Base-by-base conservation (phyloP, 1,140 invertebrate genomes). In the Drosophila mojavensis region DNA sequence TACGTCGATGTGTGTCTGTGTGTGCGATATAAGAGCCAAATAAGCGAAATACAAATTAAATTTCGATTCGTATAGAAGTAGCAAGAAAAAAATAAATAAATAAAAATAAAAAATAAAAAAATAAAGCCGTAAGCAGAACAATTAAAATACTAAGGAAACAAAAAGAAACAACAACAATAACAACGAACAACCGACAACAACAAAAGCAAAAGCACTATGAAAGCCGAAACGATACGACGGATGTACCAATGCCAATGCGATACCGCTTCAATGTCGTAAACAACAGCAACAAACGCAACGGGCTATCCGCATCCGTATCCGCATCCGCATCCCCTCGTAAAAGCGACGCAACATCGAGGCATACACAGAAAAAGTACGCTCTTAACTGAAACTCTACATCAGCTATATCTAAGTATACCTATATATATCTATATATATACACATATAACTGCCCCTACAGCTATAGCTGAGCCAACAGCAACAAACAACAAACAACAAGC, bases 181-280 rank as follows among this genome's bases (percentile, higher is more conserved):
- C 45, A 69, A 56, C 54, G 33, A 64, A 41, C 47, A 48, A 55
- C 6, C 33, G 10, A 43, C 30, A 50, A 33, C 47, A 67, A 15
- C 47, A 55, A 53, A 41, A 20, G 17, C 26, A 26, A 75, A 64
- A 17, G 17, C 39, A 66, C 75, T 80, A 84, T 70, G 81, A 86
- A 77, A 74, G 78, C 56, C 78, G 64, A 72, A 73, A 84, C 75
- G 79, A 85, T 81, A 79, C 75, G 75, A 82, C 72, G 64, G 66
- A 70, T 75, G 67, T 59, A 33, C 59, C 53, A 64, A 51, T 47
- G 60, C 59, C 53, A 64, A 45, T 47, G 60, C 51, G 48, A 20
- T 51, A 75, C 54, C 66, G 72, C 72, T 54, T 75, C 66, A 62
- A 69, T 75, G 66, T 70, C 72, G 72, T 82, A 82, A 78, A 67